A percentile compares a stretch with the other conserved stretches of the same genome.
Conservation (phyloP, 2,888 invertebrate species). For the Epinotia nisella region DNA sequence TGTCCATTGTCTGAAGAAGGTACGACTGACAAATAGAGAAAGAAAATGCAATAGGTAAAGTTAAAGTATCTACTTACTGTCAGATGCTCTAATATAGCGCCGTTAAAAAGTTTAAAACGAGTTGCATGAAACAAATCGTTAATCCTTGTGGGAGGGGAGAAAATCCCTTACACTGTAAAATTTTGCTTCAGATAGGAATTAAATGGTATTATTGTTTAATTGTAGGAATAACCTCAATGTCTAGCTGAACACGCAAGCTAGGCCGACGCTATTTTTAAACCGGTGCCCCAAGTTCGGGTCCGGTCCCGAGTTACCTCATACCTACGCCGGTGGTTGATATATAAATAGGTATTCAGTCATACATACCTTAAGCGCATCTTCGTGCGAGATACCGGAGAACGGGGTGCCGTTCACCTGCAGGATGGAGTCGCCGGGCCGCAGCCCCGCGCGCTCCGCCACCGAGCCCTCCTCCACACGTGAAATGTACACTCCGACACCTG, state of each 20-base stretch:
- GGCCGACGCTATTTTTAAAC: not conserved
- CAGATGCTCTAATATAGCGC: not conserved
- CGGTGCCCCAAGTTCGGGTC: no score
- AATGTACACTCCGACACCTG: slow-evolving; percentile 96
- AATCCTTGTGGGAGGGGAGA: not conserved
- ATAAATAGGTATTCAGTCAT: slow-evolving; percentile 51
- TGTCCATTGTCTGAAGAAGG: not conserved
- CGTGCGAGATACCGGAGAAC: slow-evolving; percentile 95
- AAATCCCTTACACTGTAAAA: not conserved
- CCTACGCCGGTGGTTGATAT: no score
- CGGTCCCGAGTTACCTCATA: no score
- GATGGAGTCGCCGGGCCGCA: slow-evolving; percentile 97
- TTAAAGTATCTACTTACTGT: not conserved
- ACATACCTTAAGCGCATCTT: slow-evolving; percentile 95
- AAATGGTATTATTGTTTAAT: not conserved
- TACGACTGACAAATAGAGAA: not conserved
- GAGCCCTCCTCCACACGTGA: slow-evolving; percentile 96
- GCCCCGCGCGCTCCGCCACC: slow-evolving; percentile 94
- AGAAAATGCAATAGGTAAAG: not conserved
- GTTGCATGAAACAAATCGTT: not conserved
- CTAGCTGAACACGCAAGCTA: not conserved
- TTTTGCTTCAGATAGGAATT: not conserved
- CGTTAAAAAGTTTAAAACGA: not conserved
- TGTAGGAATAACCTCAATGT: no score
- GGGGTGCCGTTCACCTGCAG: slow-evolving; percentile 97